A percentile compares a stretch with the other conserved stretches of the same genome.
Conservation (phyloP, 2,888 invertebrate species). For the Zaprionus lineosus region DNA sequence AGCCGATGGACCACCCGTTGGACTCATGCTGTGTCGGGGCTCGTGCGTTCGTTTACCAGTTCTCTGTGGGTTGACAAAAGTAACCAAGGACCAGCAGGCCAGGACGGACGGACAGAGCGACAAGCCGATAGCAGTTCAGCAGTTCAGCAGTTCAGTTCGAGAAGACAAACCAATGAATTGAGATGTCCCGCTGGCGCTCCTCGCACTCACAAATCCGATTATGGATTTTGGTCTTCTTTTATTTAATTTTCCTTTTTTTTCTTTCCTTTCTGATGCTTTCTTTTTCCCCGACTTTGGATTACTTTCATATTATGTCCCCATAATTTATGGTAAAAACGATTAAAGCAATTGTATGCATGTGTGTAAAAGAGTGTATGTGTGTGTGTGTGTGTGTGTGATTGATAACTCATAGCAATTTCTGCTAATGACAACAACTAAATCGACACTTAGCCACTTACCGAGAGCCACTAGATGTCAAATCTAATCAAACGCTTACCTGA, state of each 20-base stretch:
- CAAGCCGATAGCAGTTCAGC: neutral
- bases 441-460: no score
- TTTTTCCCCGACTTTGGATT: conserved; percentile 17
- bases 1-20: conserved; percentile 67
- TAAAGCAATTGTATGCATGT: conserved; percentile 33
- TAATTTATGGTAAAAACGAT: conserved; percentile 68
- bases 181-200: conserved; percentile 72
- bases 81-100: conserved; percentile 12
- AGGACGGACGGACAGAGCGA: neutral
- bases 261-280: no score
- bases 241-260: neutral
- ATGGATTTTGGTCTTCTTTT: conserved; percentile 44
- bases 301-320: conserved; percentile 50
- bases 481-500: no score
- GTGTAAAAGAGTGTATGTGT: no score
- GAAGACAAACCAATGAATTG: conserved; percentile 35
- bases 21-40: conserved; percentile 59
- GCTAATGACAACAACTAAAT: neutral
- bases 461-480: no score
- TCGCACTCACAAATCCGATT: conserved; percentile 65
- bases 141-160: no score
- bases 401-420: conserved; percentile 18
- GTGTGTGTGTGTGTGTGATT: conserved; percentile 29
- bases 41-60: conserved; percentile 54
- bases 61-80: conserved; percentile 18